Evolutionary conservation across 2,113 vertebrate species (phyloP).

Genomic region (Pithys albifrons): DNA sequence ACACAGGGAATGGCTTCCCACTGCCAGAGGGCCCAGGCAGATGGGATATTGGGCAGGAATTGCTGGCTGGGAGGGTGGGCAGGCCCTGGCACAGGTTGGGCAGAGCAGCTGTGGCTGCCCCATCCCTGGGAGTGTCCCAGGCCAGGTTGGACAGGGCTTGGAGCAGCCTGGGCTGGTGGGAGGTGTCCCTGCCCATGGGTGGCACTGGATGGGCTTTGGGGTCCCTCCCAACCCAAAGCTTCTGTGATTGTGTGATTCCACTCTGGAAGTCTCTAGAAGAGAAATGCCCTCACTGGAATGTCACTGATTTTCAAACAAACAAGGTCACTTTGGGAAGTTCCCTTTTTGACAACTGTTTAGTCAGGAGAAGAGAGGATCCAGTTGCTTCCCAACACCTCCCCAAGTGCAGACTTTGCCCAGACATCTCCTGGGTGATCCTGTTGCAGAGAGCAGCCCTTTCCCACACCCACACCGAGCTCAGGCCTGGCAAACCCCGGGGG

Average conservation of each 20-base stretch:
- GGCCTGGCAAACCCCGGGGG: neutral
- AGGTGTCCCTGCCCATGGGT: neutral
- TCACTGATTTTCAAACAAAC: neutral
- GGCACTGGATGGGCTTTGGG: rapidly evolving
- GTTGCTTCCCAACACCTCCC: neutral
- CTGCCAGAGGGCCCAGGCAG: neutral
- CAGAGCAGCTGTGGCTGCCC: neutral
- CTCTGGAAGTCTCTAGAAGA: neutral
- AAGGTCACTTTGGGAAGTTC: neutral
- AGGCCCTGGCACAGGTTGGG: neutral
- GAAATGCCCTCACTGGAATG: neutral
- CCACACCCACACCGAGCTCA: neutral
- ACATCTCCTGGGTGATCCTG: neutral
- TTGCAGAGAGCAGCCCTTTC: neutral
- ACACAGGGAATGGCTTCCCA: neutral
- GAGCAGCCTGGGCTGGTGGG: neutral
- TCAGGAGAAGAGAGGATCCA: neutral
- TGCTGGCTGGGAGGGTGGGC: rapidly evolving
- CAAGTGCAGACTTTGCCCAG: neutral
- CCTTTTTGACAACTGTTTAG: neutral
- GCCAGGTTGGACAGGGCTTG: too few species aligned
- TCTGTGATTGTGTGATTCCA: neutral
- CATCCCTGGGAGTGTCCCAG: neutral
- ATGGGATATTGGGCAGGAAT: neutral
- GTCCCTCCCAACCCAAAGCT: neutral